Percentiles rank a stretch among this genome's conserved stretches.
These are phyloP conservation scores for Coregonus clupeaformis DNA, from an alignment of 2,113 vertebrate genomes.

Conservation along the genomic window DNA sequence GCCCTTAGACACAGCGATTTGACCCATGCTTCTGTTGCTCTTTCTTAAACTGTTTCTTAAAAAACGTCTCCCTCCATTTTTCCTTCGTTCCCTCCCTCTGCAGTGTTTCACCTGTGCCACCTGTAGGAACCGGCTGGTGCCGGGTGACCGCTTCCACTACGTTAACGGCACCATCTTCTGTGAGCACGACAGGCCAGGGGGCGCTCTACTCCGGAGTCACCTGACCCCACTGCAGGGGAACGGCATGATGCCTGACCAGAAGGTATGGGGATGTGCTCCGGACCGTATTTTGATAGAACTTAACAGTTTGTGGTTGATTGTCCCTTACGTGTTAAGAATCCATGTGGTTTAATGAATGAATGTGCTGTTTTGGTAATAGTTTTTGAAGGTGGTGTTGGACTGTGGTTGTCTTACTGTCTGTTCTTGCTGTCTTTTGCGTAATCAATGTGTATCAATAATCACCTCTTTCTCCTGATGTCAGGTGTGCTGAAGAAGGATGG, in stretches of 20 bases:
- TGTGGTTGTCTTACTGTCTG: not conserved
- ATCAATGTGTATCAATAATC: not conserved
- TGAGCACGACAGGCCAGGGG: constrained; percentile 76
- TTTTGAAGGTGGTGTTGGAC: not conserved
- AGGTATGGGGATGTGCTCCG: constrained; percentile 59
- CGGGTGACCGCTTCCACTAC: constrained; percentile 78
- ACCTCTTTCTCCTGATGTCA: constrained; percentile 32
- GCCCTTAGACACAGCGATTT: too few species aligned
- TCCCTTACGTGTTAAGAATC: too few species aligned
- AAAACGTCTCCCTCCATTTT: too few species aligned
- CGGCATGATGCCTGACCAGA: constrained; percentile 75
- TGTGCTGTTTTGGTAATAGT: too few species aligned
- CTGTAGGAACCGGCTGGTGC: constrained; percentile 77
- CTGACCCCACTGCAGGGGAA: constrained; percentile 65
- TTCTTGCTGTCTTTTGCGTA: not conserved
- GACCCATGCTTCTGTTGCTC: too few species aligned
- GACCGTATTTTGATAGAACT: not conserved
- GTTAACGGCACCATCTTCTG: constrained; percentile 79
- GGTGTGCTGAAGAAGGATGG: constrained; percentile 71
- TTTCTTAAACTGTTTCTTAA: too few species aligned
- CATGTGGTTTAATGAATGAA: too few species aligned
- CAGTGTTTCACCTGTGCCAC: constrained; percentile 81
- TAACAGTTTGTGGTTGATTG: not conserved
- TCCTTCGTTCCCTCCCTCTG: not conserved
- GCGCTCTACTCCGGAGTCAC: constrained; percentile 66